Percentiles rank a stretch among this genome's conserved stretches.
Evolutionary conservation across 2,888 invertebrate species (phyloP).

Genomic region (Tachina fera): DNA sequence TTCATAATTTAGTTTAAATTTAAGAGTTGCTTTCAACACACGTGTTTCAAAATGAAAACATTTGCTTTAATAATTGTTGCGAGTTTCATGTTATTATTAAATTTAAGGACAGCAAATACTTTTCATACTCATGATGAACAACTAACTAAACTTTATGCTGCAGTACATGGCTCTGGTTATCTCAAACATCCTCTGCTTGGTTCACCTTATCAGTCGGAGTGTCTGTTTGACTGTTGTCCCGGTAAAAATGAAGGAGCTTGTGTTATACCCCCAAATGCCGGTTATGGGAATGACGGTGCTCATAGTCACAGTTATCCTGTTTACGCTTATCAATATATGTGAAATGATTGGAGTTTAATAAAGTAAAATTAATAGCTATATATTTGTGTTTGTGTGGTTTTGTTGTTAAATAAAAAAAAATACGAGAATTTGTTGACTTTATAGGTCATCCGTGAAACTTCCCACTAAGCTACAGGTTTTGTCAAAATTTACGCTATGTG

Average conservation of each 20-base stretch:
- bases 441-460: no score
- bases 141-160: conserved; percentile 5
- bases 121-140: neutral
- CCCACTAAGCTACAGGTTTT: no score
- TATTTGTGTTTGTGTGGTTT: no score
- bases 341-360: no score
- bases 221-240: conserved; percentile 8
- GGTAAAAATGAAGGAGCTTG: neutral
- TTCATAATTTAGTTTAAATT: neutral
- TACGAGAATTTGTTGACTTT: no score
- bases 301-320: neutral
- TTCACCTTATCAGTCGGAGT: neutral
- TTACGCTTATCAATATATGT: neutral
- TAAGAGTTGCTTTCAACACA: neutral
- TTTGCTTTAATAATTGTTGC: neutral
- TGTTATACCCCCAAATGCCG: neutral
- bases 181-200: neutral
- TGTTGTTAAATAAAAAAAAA: no score
- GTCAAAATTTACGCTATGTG: no score
- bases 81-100: neutral
- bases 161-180: conserved; percentile 13
- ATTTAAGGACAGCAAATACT: fast-evolving
- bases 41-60: neutral
- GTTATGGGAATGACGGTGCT: neutral
- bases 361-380: neutral